Base-by-base conservation (phyloP, 2,113 vertebrate species). In the Microcebus griseorufus region DNA sequence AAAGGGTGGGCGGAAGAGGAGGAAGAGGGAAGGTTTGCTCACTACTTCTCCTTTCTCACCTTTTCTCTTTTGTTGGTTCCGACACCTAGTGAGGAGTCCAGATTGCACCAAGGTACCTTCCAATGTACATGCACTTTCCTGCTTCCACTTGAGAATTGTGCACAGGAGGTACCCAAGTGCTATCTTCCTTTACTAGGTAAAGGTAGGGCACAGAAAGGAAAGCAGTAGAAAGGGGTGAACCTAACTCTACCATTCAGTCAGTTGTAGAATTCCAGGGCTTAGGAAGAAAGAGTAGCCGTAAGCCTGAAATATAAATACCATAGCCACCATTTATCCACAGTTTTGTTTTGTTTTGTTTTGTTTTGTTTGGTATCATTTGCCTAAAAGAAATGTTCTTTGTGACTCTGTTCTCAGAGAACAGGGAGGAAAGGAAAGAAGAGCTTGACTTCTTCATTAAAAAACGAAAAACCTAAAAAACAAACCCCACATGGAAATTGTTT, bases 331-430 rank as follows among this genome's bases (percentile, higher is more conserved):
- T 82, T 73, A 75, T 23, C 37, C 79, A 88, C 17, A 34, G 25
- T 53, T 84, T 5, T 42, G 5, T 42, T 42, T 42, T 42, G 5
- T 42, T 22, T 86, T n/a, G 53, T n/a, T 5, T 42, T 42, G 5
- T 42, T 42, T 42, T 42, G 5, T 22, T 86, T n/a, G 53, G 14
- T 53, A 9, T 60, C 29, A 42, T 42, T 72, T 84, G 79, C 23
- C 78, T 88, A 73, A 84, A 78, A 2, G 29, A 94, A 92, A 82
- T 95, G 1, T 86, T 93, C 32, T 65, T 62, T 90, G 16, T 84
- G 32, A 67, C 48, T 55, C 23, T 42, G 51, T 79, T 42, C 58
- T 79, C 29, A n/a, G 34, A 34, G 62, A 53, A 45, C 2, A 37
- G 12, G 5, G 2, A 45, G 5, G 37, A 25, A 70, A 62, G 0